A percentile compares a stretch with the other conserved stretches of the same genome.
Conservation (phyloP, 2,113 vertebrate genomes). For the Gavia stellata region DNA sequence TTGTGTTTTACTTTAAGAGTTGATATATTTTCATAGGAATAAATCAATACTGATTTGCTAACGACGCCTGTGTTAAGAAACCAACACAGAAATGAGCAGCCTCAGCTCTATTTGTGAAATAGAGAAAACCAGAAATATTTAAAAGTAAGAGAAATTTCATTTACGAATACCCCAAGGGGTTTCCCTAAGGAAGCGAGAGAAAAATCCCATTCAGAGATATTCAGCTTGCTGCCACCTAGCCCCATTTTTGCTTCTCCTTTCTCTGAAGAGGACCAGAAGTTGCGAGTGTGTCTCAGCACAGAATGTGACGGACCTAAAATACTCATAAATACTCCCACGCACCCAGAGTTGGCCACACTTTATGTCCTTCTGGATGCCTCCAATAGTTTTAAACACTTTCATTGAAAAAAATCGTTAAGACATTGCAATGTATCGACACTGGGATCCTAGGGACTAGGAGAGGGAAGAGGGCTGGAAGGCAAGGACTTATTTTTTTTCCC, state of each 20-base stretch:
- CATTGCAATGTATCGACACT: neutral
- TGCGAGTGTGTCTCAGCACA: neutral
- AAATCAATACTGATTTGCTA: conserved; percentile 20
- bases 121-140: neutral
- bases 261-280: neutral
- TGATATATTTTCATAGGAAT: conserved; percentile 1
- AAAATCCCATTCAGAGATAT: neutral
- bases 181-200: neutral
- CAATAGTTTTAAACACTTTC: neutral
- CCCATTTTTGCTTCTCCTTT: neutral
- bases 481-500: neutral
- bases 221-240: neutral
- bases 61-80: neutral
- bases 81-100: neutral
- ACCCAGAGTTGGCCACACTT: neutral
- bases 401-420: neutral
- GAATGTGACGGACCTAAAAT: neutral
- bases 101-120: neutral
- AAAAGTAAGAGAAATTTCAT: neutral
- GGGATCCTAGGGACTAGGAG: neutral
- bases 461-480: neutral
- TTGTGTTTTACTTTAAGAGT: neutral
- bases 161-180: neutral
- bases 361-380: neutral
- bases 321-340: conserved; percentile 2